phyloP scores from a whole-genome alignment of 2,888 invertebrate genomes.

The Caenorhabditis drosophilae region DNA sequence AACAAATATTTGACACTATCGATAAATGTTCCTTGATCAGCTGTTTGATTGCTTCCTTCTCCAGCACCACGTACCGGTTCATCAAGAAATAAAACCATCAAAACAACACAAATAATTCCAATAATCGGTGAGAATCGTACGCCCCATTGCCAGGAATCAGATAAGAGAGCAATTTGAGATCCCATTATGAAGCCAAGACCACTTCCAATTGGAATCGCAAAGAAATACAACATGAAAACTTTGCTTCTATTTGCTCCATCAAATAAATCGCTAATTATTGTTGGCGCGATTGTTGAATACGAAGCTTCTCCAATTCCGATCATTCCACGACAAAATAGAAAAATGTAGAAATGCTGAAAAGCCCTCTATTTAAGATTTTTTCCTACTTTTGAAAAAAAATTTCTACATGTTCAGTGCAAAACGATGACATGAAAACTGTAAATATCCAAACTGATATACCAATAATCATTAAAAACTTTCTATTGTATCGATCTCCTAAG shows the following conservation, averaged over 20 bases:
- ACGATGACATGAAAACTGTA: conserved; percentile 90
- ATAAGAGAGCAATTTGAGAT: conserved; percentile 78
- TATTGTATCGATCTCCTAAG: conserved; percentile 90
- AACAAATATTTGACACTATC: conserved; percentile 48
- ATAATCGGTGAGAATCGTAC: conserved; percentile 85
- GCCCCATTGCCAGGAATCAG: conserved; percentile 87
- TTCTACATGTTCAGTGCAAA: conserved; percentile 72
- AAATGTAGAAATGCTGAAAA: conserved; percentile 77
- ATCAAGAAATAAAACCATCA: conserved; percentile 54
- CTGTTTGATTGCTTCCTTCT: conserved; percentile 45
- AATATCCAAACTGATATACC: conserved; percentile 91
- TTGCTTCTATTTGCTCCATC: conserved; percentile 84
- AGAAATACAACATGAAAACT: conserved; percentile 96
- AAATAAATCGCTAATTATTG: conserved; percentile 95
- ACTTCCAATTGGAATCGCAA: conserved; percentile 90
- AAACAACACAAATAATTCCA: conserved; percentile 74
- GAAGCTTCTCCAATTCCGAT: conserved; percentile 98
- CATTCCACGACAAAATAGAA: conserved; percentile 84
- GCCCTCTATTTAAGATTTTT: neutral
- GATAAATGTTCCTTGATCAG: conserved; percentile 12
- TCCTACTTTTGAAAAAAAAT: too few relatives aligned
- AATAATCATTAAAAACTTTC: conserved; percentile 85
- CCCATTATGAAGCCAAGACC: conserved; percentile 94
- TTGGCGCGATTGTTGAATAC: conserved; percentile 97
- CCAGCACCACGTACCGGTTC: conserved; percentile 69